Percentiles rank a stretch among this genome's conserved stretches.
Evolutionary conservation across 2,113 vertebrate species (phyloP).

Genomic region (Sinocyclocheilus grahami): DNA sequence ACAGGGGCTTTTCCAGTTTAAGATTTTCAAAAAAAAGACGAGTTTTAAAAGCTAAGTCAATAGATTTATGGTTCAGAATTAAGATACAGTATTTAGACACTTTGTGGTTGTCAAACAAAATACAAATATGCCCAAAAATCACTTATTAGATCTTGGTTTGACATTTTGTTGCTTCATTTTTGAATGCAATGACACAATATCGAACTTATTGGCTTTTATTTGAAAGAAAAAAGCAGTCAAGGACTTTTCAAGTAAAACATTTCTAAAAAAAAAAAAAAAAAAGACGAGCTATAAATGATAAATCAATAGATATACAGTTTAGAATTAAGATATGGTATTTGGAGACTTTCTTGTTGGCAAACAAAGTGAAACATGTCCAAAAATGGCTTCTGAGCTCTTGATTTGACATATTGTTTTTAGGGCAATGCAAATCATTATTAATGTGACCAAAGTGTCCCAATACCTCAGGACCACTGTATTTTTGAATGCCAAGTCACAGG

Average conservation of each 20-base stretch:
- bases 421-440: not conserved
- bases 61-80: not conserved
- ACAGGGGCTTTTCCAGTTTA: not conserved
- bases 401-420: not conserved
- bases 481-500: not conserved
- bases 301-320: not conserved
- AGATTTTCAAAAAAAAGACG: too few relatives aligned
- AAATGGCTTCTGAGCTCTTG: not conserved
- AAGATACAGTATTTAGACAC: not conserved
- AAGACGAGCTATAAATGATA: not conserved
- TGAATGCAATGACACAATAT: not conserved
- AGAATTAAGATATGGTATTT: not conserved
- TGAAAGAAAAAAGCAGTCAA: not conserved
- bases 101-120: not conserved
- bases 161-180: not conserved
- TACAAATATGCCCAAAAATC: not conserved
- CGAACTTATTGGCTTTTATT: not conserved
- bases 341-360: not conserved
- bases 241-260: not conserved
- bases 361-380: not conserved
- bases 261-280: not conserved
- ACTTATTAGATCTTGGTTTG: not conserved
- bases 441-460: not conserved
- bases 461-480: not conserved
- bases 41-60: not conserved